Percentiles rank a stretch among this genome's conserved stretches.
Evolutionary conservation across 2,113 vertebrate species (phyloP).

Genomic region (Sceloporus undulatus): DNA sequence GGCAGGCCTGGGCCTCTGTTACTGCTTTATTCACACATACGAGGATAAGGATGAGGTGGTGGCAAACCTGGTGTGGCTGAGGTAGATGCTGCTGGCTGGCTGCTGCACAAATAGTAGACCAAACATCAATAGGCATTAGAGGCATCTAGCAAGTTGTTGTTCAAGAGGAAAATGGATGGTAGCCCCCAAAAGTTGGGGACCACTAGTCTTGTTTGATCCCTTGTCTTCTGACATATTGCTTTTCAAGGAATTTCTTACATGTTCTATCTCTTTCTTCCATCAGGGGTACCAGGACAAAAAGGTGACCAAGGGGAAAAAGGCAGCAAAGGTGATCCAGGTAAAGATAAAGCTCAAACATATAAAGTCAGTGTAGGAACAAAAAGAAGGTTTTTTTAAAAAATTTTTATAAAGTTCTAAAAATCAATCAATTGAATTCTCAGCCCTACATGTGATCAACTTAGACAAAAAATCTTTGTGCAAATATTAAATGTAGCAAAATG

Average conservation of each 20-base stretch:
- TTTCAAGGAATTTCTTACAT: not conserved
- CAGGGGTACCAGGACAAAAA: conserved; percentile 52
- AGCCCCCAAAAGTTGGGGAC: no score
- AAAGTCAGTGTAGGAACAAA: not conserved
- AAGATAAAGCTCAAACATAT: not conserved
- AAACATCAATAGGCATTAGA: no score
- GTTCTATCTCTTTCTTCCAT: not conserved
- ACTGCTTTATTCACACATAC: no score
- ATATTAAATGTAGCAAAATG: not conserved
- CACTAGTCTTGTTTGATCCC: not conserved
- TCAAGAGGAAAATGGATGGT: no score
- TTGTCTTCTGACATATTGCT: not conserved
- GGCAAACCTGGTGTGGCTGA: no score
- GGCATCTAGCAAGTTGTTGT: no score
- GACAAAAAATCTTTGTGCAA: not conserved
- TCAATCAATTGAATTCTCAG: not conserved
- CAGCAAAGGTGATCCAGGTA: conserved; percentile 72
- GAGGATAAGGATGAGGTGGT: no score
- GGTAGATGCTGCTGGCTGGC: no score
- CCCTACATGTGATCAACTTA: no score
- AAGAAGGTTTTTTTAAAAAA: not conserved
- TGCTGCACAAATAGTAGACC: no score
- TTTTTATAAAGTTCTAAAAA: not conserved
- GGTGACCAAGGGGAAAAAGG: conserved; percentile 68
- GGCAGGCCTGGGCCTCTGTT: no score